phyloP scores from a whole-genome alignment of 2,888 invertebrate species.

The Tenthredo amoena region DNA sequence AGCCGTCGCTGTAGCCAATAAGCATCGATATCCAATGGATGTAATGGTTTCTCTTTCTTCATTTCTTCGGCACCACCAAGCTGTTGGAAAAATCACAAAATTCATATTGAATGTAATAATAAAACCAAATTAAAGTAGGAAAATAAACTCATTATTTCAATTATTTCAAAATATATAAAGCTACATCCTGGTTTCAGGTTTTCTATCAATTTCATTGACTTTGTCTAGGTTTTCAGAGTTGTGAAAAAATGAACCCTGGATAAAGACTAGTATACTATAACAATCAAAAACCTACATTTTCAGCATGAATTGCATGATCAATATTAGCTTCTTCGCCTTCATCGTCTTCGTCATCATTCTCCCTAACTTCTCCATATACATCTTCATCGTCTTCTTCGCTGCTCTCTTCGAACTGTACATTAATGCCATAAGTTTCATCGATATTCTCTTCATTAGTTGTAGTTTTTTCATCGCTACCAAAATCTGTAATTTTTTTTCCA shows the following conservation, averaged over 20 bases:
- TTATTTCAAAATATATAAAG: background rate
- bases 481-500: constrained; percentile 99
- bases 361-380: constrained; percentile 94
- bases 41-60: constrained; percentile 88
- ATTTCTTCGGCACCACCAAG: constrained; percentile 86
- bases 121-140: background rate
- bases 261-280: background rate
- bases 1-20: constrained; percentile 98
- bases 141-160: background rate
- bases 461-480: constrained; percentile 83
- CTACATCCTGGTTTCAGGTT: too few relatives aligned
- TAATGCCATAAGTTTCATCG: constrained; percentile 99
- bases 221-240: too few relatives aligned
- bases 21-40: constrained; percentile 98
- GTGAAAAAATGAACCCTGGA: background rate
- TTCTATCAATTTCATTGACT: too few relatives aligned
- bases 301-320: constrained; percentile 86
- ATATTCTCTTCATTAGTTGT: constrained; percentile 88
- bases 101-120: background rate
- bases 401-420: constrained; percentile 99
- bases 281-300: constrained; percentile 77
- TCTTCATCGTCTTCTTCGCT: constrained; percentile 99
- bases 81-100: constrained; percentile 71
- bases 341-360: constrained; percentile 89
- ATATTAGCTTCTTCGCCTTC: constrained; percentile 90